Evolutionary conservation across 2,113 vertebrate species (phyloP).

Genomic region (Misgurnus mizolepis): DNA sequence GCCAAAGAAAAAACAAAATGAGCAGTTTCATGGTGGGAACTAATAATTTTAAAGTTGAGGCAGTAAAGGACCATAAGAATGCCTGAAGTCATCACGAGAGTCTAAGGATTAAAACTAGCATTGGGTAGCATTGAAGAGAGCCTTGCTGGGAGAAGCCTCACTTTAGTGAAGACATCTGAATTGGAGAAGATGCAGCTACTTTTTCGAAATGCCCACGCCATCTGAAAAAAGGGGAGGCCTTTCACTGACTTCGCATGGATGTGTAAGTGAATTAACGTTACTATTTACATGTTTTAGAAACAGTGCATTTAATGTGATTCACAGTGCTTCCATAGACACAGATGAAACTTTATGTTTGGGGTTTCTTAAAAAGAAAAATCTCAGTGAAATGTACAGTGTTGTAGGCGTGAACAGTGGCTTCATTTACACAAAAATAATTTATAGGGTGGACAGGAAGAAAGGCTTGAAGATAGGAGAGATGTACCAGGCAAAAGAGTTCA

Average conservation of each 20-base stretch:
- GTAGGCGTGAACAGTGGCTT: not conserved
- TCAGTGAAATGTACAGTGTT: not conserved
- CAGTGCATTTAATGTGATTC: constrained; percentile 1
- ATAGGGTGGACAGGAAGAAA: constrained; percentile 5
- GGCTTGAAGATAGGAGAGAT: not conserved
- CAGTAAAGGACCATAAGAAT: no score
- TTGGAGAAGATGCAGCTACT: constrained; percentile 8
- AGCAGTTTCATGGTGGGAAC: no score
- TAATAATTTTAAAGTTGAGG: no score
- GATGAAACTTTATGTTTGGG: not conserved
- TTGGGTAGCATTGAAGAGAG: not conserved
- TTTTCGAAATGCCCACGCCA: not conserved
- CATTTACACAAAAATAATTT: not conserved
- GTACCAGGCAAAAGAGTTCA: not conserved
- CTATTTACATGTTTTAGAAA: not conserved
- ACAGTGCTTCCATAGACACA: not conserved
- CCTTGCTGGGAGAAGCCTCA: not conserved
- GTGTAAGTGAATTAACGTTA: not conserved
- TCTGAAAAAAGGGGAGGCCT: not conserved
- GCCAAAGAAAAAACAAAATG: not conserved
- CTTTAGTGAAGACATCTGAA: not conserved
- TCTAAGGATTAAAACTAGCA: no score
- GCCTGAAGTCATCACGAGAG: no score
- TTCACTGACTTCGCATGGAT: not conserved
- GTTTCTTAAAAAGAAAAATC: not conserved